Evolutionary conservation across 2,888 invertebrate species (phyloP), one percentile per base, ranked within the genome.

Genomic region (Dysmachus trigonus): DNA sequence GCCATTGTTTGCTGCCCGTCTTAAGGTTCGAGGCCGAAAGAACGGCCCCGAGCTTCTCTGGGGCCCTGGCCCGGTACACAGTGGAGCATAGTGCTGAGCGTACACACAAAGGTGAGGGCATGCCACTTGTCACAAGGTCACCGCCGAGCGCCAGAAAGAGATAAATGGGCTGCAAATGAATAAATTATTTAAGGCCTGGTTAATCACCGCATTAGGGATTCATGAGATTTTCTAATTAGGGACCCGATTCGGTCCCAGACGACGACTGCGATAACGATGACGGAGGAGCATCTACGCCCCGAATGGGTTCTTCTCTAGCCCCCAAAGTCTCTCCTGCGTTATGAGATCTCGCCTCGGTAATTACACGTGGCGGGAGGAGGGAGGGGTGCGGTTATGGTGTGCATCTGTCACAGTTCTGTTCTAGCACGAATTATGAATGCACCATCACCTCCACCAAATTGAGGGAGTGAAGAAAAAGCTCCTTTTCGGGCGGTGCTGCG

Each of bases 171-270:
- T 73, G 73, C 35, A 73, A 76, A 33, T 76, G 76, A 76, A 76
- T 76, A 76, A 76, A 76, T 76, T 76, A 76, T 76, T 76, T 76
- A 35, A 76, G 35, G 76, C 76, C 76, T 76, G 33, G 76, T 76
- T 27, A 35, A 76, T 76, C 76, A 76, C 38, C 76, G 27, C 38
- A 76, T 76, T 76, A 76, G 76, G 22, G 76, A 76, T 76, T 76
- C 76, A 76, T 76, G 76, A 76, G 76, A 76, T 76, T 76, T 76
- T 76, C 76, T 76, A 76, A 76, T 76, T 76, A 76, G 38, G 38
- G 38, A 35, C 38, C 33, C 73, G 31, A 73, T 31, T 72, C 31
- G 62, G 62, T 62, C 62, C 62, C 62, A 62, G 62, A 22, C 62
- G 62, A 62, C 62, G 27, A 62, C 27, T 18, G 18, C 62, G 62